Evolutionary conservation across 1,140 invertebrate genomes (phyloP).

Genomic region (Nasonia giraulti): DNA sequence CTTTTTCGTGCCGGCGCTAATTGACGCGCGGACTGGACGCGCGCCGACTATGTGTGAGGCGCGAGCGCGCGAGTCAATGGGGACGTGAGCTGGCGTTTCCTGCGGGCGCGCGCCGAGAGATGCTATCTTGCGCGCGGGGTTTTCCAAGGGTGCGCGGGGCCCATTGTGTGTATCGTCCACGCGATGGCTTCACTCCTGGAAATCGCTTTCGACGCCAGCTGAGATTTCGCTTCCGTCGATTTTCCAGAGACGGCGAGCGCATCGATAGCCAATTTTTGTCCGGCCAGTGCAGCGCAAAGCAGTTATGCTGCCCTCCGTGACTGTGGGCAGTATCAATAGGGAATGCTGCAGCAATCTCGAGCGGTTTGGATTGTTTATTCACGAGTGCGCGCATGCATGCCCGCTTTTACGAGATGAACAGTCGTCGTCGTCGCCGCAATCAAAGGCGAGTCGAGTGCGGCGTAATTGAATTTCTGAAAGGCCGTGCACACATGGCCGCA

Average conservation of each 20-base stretch:
- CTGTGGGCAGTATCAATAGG: constrained; percentile 39
- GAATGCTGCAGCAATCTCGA: constrained; percentile 38
- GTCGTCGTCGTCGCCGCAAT: constrained; percentile 15
- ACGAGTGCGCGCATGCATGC: constrained; percentile 14
- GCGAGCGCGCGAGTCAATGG: neutral
- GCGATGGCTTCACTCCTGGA: neutral
- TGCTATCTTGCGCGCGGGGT: constrained; percentile 15
- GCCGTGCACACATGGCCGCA: constrained; percentile 29
- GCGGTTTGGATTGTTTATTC: constrained; percentile 45
- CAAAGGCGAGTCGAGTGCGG: constrained; percentile 35
- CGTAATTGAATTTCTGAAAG: constrained; percentile 55
- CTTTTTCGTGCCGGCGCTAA: constrained; percentile 53
- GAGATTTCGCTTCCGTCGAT: no score
- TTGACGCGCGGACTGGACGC: constrained; percentile 43
- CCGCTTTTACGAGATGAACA: constrained; percentile 17
- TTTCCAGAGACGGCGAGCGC: no score
- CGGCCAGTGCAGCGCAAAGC: neutral
- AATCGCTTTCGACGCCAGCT: no score
- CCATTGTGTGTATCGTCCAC: neutral
- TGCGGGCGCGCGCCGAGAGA: neutral
- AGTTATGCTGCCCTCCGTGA: constrained; percentile 38
- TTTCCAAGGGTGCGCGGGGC: no score
- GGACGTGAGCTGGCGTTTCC: constrained; percentile 5
- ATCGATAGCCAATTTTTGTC: no score
- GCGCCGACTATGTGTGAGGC: no score